Evolutionary conservation across 92 coral and sea anemone species (phyloP).

Genomic region (Blastomussa wellsi): DNA sequence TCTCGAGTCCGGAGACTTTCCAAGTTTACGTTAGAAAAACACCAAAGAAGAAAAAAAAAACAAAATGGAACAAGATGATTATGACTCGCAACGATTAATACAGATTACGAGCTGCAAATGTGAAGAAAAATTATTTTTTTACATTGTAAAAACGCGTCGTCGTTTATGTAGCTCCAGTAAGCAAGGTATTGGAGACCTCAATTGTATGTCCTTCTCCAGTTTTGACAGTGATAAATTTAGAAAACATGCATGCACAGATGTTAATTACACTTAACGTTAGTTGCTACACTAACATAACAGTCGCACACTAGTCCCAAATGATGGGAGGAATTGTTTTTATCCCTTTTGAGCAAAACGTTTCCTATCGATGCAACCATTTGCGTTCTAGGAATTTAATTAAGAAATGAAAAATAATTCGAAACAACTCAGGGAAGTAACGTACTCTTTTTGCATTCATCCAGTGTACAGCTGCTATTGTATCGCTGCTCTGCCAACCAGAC

Average conservation of each 20-base stretch:
- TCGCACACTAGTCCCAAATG: neutral
- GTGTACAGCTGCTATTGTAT: constrained; percentile 82
- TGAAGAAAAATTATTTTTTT: too few relatives aligned
- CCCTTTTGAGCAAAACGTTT: neutral
- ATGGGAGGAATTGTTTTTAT: neutral
- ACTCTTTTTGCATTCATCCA: constrained; percentile 82
- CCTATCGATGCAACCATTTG: neutral
- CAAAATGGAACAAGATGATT: too few relatives aligned
- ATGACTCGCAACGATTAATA: too few relatives aligned
- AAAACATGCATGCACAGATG: neutral
- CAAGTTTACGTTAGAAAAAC: too few relatives aligned
- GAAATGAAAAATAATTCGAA: neutral
- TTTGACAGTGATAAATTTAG: neutral
- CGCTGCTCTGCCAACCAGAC: constrained; percentile 84
- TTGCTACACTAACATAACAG: neutral
- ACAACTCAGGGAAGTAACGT: constrained; percentile 10
- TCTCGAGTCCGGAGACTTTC: too few relatives aligned
- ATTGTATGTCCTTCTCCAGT: neutral
- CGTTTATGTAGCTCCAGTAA: too few relatives aligned
- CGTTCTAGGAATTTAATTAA: neutral
- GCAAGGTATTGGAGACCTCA: neutral
- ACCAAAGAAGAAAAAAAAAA: too few relatives aligned
- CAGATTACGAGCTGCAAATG: too few relatives aligned
- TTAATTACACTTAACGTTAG: neutral
- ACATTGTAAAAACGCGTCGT: too few relatives aligned